Evolutionary conservation across 2,113 vertebrate genomes (phyloP).

Genomic region (Prionailurus bengalensis): DNA sequence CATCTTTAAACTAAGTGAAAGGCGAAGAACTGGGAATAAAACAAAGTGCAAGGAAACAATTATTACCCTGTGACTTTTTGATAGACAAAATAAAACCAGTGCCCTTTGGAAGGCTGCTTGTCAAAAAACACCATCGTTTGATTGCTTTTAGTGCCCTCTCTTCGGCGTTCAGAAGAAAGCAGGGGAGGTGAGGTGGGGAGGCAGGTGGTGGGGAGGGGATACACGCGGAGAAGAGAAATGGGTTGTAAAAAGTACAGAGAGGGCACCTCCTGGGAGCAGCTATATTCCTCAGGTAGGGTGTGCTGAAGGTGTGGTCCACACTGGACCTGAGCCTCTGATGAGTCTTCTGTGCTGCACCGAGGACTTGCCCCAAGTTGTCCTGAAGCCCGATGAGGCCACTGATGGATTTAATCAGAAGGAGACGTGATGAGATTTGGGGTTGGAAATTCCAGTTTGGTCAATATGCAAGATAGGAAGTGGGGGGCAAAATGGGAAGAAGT

Average conservation of each 20-base stretch:
- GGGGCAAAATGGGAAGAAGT: background rate
- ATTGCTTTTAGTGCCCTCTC: background rate
- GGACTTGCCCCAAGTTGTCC: background rate
- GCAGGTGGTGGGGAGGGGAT: background rate
- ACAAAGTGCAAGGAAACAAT: background rate
- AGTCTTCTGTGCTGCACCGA: background rate
- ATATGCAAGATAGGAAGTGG: background rate
- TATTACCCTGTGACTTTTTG: background rate
- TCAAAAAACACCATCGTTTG: background rate
- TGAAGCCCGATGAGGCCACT: background rate
- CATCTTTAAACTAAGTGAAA: background rate
- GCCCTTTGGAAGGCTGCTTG: background rate
- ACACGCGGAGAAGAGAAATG: background rate
- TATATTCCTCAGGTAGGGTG: accelerated
- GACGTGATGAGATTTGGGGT: background rate
- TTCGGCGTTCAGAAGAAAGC: background rate
- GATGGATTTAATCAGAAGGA: background rate
- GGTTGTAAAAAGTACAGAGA: background rate
- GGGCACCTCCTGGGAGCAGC: background rate
- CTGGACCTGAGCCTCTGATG: too few relatives aligned
- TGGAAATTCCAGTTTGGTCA: background rate
- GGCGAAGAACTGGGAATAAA: background rate
- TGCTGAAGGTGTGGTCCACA: background rate
- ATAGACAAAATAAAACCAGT: background rate
- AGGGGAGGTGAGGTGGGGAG: background rate